Conservation (phyloP, 2,113 vertebrate genomes). For the Peromyscus californicus region DNA sequence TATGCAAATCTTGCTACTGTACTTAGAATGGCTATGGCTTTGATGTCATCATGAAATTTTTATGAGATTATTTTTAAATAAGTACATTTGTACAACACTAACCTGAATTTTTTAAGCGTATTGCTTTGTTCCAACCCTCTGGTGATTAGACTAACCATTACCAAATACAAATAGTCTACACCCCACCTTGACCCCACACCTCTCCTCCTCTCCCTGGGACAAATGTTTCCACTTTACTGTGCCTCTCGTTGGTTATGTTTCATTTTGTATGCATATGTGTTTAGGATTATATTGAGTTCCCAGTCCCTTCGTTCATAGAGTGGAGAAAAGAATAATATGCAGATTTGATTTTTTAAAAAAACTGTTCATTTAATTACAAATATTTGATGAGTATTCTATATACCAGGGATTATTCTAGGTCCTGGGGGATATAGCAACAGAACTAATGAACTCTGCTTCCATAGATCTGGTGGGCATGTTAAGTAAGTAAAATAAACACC, state of each 20-base stretch:
- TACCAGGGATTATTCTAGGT: background rate
- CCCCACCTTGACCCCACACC: background rate
- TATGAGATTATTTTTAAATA: constrained; percentile 64
- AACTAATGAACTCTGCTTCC: background rate
- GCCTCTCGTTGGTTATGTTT: background rate
- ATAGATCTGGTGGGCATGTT: background rate
- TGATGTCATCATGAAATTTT: constrained; percentile 57
- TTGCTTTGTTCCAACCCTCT: constrained; percentile 40
- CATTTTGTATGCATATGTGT: background rate
- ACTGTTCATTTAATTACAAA: constrained; percentile 22
- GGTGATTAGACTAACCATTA: constrained; percentile 41
- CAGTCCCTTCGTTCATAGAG: background rate
- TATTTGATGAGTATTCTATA: background rate
- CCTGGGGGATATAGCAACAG: background rate
- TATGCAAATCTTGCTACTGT: constrained; percentile 44
- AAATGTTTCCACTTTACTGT: background rate
- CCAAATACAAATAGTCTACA: constrained; percentile 22
- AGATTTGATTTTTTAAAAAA: background rate
- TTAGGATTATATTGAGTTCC: background rate
- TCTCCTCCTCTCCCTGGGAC: background rate
- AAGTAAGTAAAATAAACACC: constrained; percentile 11
- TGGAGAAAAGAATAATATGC: background rate
- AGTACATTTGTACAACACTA: constrained; percentile 56
- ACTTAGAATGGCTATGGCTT: constrained; percentile 37
- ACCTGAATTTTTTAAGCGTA: constrained; percentile 37